Base-by-base conservation (phyloP, 2,113 vertebrate genomes). In the Corydoras sp. region DNA sequence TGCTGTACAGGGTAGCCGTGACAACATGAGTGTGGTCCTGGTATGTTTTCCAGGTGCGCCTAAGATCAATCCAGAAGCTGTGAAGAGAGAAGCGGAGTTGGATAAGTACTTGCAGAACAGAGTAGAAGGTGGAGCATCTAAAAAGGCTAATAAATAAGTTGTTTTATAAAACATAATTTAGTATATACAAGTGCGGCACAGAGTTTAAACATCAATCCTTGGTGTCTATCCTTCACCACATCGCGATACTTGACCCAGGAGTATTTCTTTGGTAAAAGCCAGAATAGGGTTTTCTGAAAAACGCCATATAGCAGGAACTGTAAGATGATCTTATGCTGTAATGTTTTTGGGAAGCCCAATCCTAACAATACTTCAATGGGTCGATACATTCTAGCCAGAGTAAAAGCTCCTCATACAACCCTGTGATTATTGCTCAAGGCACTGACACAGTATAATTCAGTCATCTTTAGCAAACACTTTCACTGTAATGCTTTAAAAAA, bases 11-110 rank as follows among this genome's bases (percentile, higher is more conserved):
- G 93, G 92, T 85, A 95, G 93, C 85, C 92, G 93, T 80, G 93
- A 95, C 91, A 95, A 95, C 89, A 94, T 95, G 93, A 95, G 93
- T 87, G 91, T 94, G 76, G 92, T 94, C 77, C 85, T 95, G 89
- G 90, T 95, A 87, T 94, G 93, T 87, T 93, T 94, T 89, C 83
- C 88, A 84, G 92, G 92, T 86, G 91, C 92, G 76, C 93, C 93
- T 79, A 95, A 93, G 86, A 88, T 95, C 82, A 93, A 90, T 82
- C 92, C 92, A 58, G 92, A 92, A 81, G 91, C 93, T 11, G 85
- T 94, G 86, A 92, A 89, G 83, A 92, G 87, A 88, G 93, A 95
- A 84, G 88, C 88, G 0, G 92, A 94, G 80, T 83, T 95, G 90
- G 92, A 95, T 89, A 94, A 93, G 79, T 89, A 91, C 88, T 90